These are phyloP conservation scores for Thecophora atra DNA, from an alignment of 2,888 invertebrate species.

Conservation along the genomic window DNA sequence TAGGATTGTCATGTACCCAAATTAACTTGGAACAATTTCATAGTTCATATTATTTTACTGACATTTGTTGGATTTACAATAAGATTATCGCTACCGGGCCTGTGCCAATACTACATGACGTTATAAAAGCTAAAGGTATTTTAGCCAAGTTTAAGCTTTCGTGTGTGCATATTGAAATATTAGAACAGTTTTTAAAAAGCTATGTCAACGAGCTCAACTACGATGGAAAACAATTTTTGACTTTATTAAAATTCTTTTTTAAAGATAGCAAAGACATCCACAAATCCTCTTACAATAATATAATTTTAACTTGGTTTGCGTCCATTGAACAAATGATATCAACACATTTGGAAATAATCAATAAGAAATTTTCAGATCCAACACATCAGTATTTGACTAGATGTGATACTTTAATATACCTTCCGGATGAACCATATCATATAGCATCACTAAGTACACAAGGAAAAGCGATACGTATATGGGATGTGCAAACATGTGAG, in stretches of 20 bases:
- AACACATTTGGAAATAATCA: conserved; percentile 66
- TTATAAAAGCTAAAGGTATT: conserved; percentile 68
- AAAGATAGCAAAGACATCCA: conserved; percentile 59
- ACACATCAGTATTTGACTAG: conserved; percentile 53
- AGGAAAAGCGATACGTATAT: conserved; percentile 81
- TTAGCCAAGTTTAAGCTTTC: conserved; percentile 56
- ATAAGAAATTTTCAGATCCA: conserved; percentile 55
- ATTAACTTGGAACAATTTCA: conserved; percentile 70
- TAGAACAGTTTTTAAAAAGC: conserved; percentile 75
- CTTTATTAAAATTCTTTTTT: conserved; percentile 72
- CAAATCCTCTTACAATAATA: conserved; percentile 54
- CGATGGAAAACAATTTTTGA: conserved; percentile 84
- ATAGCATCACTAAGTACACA: conserved; percentile 80
- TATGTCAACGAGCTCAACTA: conserved; percentile 79
- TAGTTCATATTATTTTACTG: conserved; percentile 76
- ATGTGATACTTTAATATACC: conserved; percentile 64
- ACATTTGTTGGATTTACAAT: conserved; percentile 81
- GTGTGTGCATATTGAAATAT: conserved; percentile 62
- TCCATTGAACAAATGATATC: conserved; percentile 61
- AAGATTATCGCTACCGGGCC: conserved; percentile 82
- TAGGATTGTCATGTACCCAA: conserved; percentile 55
- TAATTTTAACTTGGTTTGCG: conserved; percentile 61
- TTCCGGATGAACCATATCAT: conserved; percentile 72
- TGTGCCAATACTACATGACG: conserved; percentile 80
- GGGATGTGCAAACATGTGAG: conserved; percentile 77